Conservation (phyloP, 2,113 vertebrate genomes). For the Nipponia nippon region DNA sequence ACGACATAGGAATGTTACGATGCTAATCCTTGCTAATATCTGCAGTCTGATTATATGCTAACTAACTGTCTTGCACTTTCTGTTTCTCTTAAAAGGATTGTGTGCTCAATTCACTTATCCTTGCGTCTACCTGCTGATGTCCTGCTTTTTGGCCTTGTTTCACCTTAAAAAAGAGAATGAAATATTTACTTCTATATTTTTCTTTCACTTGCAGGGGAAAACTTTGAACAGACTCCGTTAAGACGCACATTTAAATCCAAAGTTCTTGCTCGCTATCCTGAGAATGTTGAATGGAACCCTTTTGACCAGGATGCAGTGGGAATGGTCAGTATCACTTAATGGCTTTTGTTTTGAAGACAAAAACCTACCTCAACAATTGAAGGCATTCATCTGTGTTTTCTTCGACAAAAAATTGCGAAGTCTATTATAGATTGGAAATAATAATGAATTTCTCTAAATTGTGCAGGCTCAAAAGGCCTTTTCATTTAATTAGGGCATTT, state of each 20-base stretch:
- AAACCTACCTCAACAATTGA: neutral
- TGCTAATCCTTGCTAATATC: conserved; percentile 62
- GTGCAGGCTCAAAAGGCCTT: neutral
- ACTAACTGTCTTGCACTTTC: conserved; percentile 61
- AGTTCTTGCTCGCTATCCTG: conserved; percentile 96
- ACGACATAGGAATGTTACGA: neutral
- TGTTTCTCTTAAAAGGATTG: conserved; percentile 60
- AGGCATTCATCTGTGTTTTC: neutral
- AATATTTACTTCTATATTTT: neutral
- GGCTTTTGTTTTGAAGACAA: neutral
- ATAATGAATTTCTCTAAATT: neutral
- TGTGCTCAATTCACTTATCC: conserved; percentile 61
- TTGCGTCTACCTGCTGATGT: conserved; percentile 53
- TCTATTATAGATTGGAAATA: neutral
- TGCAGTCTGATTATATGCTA: conserved; percentile 44
- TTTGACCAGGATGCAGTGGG: conserved; percentile 99
- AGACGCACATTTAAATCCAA: conserved; percentile 99
- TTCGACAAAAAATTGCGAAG: neutral
- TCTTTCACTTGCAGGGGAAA: conserved; percentile 85
- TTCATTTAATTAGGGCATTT: neutral
- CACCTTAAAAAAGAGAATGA: neutral
- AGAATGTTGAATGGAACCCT: conserved; percentile 98
- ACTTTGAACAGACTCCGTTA: conserved; percentile 98
- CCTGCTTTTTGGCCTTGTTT: conserved; percentile 35
- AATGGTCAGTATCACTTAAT: conserved; percentile 83